phyloP scores from a whole-genome alignment of 2,113 vertebrate genomes.

The Centrocercus urophasianus region DNA sequence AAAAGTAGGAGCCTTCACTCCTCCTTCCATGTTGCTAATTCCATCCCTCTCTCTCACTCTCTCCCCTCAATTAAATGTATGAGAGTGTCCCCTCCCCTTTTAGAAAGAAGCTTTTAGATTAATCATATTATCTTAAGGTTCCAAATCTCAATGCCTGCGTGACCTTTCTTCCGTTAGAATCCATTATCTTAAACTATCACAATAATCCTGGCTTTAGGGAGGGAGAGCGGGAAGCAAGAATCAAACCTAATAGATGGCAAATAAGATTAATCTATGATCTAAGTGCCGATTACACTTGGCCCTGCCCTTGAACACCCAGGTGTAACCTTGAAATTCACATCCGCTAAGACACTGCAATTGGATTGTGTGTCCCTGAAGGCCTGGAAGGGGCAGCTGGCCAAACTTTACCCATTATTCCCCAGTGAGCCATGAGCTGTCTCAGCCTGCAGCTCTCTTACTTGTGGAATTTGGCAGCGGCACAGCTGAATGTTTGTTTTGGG shows the following conservation, averaged over 20 bases:
- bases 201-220: slow-evolving; percentile 99
- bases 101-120: slow-evolving; percentile 99
- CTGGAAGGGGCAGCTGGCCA: slow-evolving; percentile 84
- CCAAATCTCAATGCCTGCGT: slow-evolving; percentile 94
- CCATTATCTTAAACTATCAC: slow-evolving; percentile 99
- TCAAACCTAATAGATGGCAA: slow-evolving; percentile 99
- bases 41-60: slow-evolving; percentile 61
- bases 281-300: slow-evolving; percentile 99
- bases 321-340: slow-evolving; percentile 99
- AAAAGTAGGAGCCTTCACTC: slow-evolving; percentile 69
- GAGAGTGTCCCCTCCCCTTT: slow-evolving; percentile 90
- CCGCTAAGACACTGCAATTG: slow-evolving; percentile 90
- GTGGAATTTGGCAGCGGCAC: slow-evolving; percentile 77
- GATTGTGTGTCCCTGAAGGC: slow-evolving; percentile 91
- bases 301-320: slow-evolving; percentile 99
- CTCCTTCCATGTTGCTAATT: slow-evolving; percentile 68
- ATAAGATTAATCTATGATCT: slow-evolving; percentile 99
- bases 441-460: slow-evolving; percentile 63
- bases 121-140: slow-evolving; percentile 99
- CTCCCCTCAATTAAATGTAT: slow-evolving; percentile 91
- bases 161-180: slow-evolving; percentile 99
- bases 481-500: slow-evolving; percentile 77
- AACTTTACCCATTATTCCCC: slow-evolving; percentile 86
- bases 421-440: slow-evolving; percentile 77
- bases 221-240: slow-evolving; percentile 93